Evolutionary conservation across 1,140 invertebrate species (phyloP), one percentile per base, ranked within the genome.

Genomic region (Brachionus sp.): DNA sequence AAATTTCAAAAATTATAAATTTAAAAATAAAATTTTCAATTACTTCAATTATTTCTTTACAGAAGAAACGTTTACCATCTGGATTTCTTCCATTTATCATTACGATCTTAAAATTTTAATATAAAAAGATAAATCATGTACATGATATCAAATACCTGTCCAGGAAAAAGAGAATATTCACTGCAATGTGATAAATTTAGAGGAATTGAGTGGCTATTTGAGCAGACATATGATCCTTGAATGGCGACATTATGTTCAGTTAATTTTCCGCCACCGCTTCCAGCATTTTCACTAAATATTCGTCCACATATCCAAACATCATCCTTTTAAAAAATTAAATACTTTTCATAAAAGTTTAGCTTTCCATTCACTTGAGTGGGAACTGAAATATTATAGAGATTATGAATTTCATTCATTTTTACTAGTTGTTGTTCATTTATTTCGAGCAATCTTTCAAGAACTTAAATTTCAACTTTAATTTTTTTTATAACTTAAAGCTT

Each of bases 261-360:
- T 44, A 80, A 66, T 66, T 80, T 80, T 13, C 62, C 77, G 4
- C 77, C 77, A 19, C 62, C 77, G 57, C 77, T 66, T 12, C 77
- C 77, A 16, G 77, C 62, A 44, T 80, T 80, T 37, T 80, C 77
- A 23, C 50, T 80, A 5, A 80, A 80, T 35, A 80, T 66, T 62
- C 77, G 29, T 23, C 77, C 77, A 80, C 77, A 64, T 62, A 80
- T 62, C 77, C 77, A 80, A 23, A 80, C 50, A 80, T 80, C 77
- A 9, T 80, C 77, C 68, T 73, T 73, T 73, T 13, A 3, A 29
- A 33, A 13, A 29, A 1, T 68, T 35, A 5, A 35, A 33, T 35
- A 37, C 3, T 2, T 3, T 33, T n/a, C 25, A 1, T 37, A 68
- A 68, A 35, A 3, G 3, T 33, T 7, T 23, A 7, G 9, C 2